These are phyloP conservation scores for Eupithecia vulgata DNA, from an alignment of 2,888 invertebrate species.

Conservation along the genomic window DNA sequence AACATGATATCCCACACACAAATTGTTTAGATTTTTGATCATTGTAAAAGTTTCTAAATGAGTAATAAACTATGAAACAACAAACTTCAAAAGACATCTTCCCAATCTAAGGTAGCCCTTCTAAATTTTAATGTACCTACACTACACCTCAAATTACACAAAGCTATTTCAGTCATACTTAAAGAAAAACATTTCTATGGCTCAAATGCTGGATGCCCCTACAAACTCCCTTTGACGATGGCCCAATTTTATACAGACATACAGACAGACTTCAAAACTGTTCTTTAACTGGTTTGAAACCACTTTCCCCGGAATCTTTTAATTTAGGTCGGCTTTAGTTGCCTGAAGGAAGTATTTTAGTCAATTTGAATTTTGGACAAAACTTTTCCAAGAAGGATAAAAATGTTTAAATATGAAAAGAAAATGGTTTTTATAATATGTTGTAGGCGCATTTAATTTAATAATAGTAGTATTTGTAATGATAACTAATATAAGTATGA, in stretches of 20 bases:
- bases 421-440: background rate
- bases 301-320: constrained; percentile 24
- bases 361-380: constrained; percentile 1
- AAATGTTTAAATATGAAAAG: background rate
- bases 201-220: background rate
- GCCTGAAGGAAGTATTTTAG: background rate
- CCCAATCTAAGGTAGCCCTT: too few species aligned
- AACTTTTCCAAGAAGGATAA: background rate
- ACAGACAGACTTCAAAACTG: constrained; percentile 5
- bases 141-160: background rate
- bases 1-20: too few species aligned
- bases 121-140: too few species aligned
- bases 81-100: too few species aligned
- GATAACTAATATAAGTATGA: too few species aligned
- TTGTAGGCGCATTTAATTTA: too few species aligned
- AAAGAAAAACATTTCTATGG: background rate
- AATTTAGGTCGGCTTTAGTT: constrained; percentile 13
- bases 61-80: too few species aligned
- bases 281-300: constrained; percentile 14
- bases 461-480: too few species aligned
- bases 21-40: background rate
- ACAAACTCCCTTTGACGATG: background rate
- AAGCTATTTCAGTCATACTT: background rate
- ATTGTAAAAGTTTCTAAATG: background rate
- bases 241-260: background rate